These are phyloP conservation scores for Drosophila malerkotliana DNA, from an alignment of 1,140 invertebrate genomes.

Conservation along the genomic window DNA sequence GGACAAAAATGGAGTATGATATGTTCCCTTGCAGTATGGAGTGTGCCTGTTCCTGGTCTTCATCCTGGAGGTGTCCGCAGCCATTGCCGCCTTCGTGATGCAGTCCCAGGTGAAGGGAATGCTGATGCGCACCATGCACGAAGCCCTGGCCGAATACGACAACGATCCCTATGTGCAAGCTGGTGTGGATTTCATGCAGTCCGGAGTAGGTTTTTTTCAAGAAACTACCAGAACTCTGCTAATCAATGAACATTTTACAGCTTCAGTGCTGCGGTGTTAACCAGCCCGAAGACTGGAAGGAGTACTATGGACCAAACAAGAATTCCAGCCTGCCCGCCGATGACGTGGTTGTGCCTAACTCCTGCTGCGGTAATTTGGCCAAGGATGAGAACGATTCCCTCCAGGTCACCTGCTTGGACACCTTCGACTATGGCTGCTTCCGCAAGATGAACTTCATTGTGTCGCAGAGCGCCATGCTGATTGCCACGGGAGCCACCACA, in stretches of 20 bases:
- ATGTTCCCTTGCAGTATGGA: slow-evolving; percentile 88
- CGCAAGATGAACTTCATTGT: slow-evolving; percentile 87
- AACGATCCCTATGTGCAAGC: slow-evolving; percentile 83
- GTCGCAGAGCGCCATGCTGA: slow-evolving; percentile 89
- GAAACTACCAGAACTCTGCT: background rate
- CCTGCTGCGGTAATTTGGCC: slow-evolving; percentile 85
- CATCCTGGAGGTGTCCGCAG: slow-evolving; percentile 91
- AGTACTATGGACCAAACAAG: slow-evolving; percentile 65
- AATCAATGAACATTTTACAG: slow-evolving; percentile 82
- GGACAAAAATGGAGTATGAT: background rate
- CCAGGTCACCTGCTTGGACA: slow-evolving; percentile 45
- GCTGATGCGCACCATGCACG: slow-evolving; percentile 86
- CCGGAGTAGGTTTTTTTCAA: slow-evolving; percentile 84
- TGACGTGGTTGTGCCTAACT: slow-evolving; percentile 85
- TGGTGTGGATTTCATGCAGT: slow-evolving; percentile 88
- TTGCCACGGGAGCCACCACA: slow-evolving; percentile 91
- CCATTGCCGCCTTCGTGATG: slow-evolving; percentile 91
- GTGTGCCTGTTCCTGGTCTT: slow-evolving; percentile 90
- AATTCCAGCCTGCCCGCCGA: slow-evolving; percentile 60
- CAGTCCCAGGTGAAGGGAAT: slow-evolving; percentile 86
- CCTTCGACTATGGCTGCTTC: slow-evolving; percentile 88
- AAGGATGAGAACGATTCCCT: slow-evolving; percentile 47
- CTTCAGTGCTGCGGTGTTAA: slow-evolving; percentile 91
- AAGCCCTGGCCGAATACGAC: slow-evolving; percentile 86
- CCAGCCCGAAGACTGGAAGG: slow-evolving; percentile 87